Base-by-base conservation (phyloP, 2,113 vertebrate species). In the Zosterops lateralis region DNA sequence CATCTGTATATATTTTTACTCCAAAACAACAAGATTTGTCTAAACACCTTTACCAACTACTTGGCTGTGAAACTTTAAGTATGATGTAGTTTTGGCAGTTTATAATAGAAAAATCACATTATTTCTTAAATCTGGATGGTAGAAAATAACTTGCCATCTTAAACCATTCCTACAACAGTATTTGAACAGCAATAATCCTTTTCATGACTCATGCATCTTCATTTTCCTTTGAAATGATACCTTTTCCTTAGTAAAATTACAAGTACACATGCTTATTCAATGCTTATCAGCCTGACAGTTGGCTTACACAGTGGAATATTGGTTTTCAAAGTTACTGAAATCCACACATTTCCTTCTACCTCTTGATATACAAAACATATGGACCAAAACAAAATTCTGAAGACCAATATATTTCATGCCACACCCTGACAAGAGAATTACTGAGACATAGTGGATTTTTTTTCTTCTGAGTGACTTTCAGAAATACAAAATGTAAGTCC, bases 171-270 rank as follows among this genome's bases (percentile, higher is more conserved):
- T 91, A 66, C 42, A 15, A 87, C 60, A 77, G 18, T 86, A 47
- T 96, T 94, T 87, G 57, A 97, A 95, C 47, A 90, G 75, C 90
- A 95, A 96, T 96, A 95, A 87, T 84, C 62, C 29, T 84, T 95
- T 93, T 95, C 64, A 53, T 74, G 81, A 92, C 64, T 87, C 65
- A 75, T 66, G 28, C 42, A 86, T 91, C 24, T 58, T 94, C 34
- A 84, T 96, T 96, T 97, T 95, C n/a, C 51, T 88, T 70, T 94
- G 44, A 97, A 97, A 95, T 88, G 5, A 83, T 92, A 87, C 12
- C 28, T 62, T 94, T 96, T 86, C 29, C 72, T 94, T 7, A 72
- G 51, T 82, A 95, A 94, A 97, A 97, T 67, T 82, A 90, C 44
- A 93, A 53, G 51, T 87, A 96, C 97, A 91, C 65, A 94, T 84